A percentile compares a stretch with the other conserved stretches of the same genome.
These are phyloP conservation scores for Peromyscus nudipes DNA, from an alignment of 2,797 vertebrate species.

Conservation along the genomic window DNA sequence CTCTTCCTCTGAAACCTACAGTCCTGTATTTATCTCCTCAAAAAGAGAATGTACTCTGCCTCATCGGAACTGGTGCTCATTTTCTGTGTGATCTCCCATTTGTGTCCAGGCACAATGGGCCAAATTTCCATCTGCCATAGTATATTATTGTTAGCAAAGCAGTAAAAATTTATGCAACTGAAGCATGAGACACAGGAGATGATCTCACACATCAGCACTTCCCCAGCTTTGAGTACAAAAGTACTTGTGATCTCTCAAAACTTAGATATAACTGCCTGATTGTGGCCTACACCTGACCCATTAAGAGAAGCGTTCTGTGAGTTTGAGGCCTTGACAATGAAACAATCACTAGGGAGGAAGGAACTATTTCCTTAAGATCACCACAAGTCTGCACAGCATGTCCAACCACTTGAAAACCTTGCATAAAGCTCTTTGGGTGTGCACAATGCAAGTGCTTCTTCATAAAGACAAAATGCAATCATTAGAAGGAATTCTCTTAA, in stretches of 20 bases:
- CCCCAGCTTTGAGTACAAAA: neutral
- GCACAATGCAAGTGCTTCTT: neutral
- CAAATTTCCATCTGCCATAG: neutral
- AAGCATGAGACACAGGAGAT: neutral
- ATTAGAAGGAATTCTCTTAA: constrained; percentile 17
- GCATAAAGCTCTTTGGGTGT: neutral
- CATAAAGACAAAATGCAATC: constrained; percentile 33
- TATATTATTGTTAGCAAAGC: neutral
- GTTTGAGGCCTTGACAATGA: neutral
- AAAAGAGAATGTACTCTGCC: neutral
- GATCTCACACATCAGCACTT: neutral
- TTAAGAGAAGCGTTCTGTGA: constrained; percentile 17
- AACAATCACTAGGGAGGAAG: neutral
- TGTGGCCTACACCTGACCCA: neutral
- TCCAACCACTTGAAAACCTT: neutral
- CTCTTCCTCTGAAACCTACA: neutral
- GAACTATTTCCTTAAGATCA: constrained; percentile 14
- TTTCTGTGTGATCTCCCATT: constrained; percentile 10
- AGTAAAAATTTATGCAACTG: neutral
- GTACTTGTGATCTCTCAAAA: neutral
- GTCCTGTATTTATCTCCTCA: neutral
- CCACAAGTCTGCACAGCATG: neutral
- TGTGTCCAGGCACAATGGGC: neutral
- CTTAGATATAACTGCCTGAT: neutral
- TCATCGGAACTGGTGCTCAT: neutral